phyloP scores from a whole-genome alignment of 1,140 invertebrate species.

The Drosophila obscura region DNA sequence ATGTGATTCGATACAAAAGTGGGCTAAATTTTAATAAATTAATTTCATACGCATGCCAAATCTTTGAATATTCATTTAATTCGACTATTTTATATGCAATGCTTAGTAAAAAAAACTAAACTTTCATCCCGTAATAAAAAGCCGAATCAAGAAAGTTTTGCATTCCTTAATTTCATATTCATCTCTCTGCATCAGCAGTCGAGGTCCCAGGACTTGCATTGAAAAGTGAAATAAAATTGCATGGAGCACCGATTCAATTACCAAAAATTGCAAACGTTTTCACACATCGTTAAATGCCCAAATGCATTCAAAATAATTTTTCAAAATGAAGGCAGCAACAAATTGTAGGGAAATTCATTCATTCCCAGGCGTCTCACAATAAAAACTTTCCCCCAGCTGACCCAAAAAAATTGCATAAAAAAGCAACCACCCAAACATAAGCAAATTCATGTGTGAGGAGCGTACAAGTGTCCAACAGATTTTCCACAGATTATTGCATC shows the following conservation, averaged over 20 bases:
- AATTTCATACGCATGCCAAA: no score
- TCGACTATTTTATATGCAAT: no score
- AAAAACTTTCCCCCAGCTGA: constrained; percentile 35
- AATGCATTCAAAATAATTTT: constrained; percentile 49
- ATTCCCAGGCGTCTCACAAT: constrained; percentile 25
- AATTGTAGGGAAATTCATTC: constrained; percentile 21
- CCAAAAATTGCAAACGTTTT: constrained; percentile 65
- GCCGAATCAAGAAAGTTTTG: no score
- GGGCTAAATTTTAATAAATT: no score
- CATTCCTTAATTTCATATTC: constrained; percentile 8
- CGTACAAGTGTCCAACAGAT: constrained; percentile 40
- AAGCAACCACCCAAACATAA: constrained; percentile 38
- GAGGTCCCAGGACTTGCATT: not conserved
- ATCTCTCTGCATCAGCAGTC: not conserved
- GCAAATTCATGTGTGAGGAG: constrained; percentile 35
- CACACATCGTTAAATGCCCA: constrained; percentile 71
- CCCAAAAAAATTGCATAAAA: constrained; percentile 45
- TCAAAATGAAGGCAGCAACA: constrained; percentile 35
- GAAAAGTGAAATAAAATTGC: constrained; percentile 47
- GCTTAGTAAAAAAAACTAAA: no score
- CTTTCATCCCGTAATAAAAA: no score
- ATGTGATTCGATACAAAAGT: no score
- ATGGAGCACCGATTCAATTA: constrained; percentile 63
- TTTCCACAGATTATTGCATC: constrained; percentile 46
- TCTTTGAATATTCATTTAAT: no score